Evolutionary conservation across 2,888 invertebrate genomes (phyloP).

Genomic region (Helleia helle): DNA sequence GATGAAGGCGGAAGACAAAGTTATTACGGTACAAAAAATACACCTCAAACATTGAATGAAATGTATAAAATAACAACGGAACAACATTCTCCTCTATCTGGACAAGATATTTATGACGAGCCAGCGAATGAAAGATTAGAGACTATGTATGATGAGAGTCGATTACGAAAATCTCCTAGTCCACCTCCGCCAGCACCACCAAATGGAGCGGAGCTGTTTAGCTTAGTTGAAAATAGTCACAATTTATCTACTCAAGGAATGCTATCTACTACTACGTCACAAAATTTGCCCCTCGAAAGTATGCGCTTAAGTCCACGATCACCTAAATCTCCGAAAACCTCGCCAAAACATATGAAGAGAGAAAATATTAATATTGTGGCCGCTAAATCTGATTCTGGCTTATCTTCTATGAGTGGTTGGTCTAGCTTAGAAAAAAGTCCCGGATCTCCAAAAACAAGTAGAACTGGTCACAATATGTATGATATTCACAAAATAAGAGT

Average conservation of each 20-base stretch:
- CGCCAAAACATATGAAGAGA: slow-evolving; percentile 79
- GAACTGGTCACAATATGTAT: slow-evolving; percentile 47
- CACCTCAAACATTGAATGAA: slow-evolving; percentile 61
- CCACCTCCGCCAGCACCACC: slow-evolving; percentile 89
- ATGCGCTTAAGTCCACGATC: slow-evolving; percentile 79
- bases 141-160: slow-evolving; percentile 63
- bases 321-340: slow-evolving; percentile 81
- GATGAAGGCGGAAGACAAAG: slow-evolving; percentile 45
- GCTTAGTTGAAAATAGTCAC: slow-evolving; percentile 52
- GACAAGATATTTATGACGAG: slow-evolving; percentile 77
- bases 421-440: slow-evolving; percentile 90
- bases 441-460: slow-evolving; percentile 80
- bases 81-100: slow-evolving; percentile 76
- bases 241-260: slow-evolving; percentile 37
- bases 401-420: slow-evolving; percentile 91
- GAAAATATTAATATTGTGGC: slow-evolving; percentile 77
- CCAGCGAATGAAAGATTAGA: slow-evolving; percentile 55
- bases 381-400: slow-evolving; percentile 88
- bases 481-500: slow-evolving; percentile 57
- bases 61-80: slow-evolving; percentile 67
- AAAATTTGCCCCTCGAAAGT: slow-evolving; percentile 43
- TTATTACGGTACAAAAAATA: slow-evolving; percentile 51
- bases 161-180: slow-evolving; percentile 74
- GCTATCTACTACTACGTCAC: slow-evolving; percentile 39
- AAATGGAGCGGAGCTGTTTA: slow-evolving; percentile 72